These are phyloP conservation scores for Synanthedon vespiformis DNA, from an alignment of 2,888 invertebrate species.

Conservation along the genomic window DNA sequence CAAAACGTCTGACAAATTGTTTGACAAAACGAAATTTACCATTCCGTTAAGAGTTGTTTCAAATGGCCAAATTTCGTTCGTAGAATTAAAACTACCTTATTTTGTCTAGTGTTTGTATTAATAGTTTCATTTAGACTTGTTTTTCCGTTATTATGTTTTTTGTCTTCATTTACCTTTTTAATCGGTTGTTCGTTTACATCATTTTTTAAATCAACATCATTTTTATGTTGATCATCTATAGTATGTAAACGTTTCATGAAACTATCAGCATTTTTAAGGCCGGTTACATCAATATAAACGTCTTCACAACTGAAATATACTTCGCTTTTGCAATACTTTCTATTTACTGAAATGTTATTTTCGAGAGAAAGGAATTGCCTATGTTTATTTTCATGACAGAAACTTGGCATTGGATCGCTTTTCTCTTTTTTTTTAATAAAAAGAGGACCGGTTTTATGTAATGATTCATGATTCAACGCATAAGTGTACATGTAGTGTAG, in stretches of 20 bases:
- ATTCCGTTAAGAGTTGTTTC: conserved; percentile 29
- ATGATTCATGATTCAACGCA: conserved; percentile 23
- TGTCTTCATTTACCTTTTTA: neutral
- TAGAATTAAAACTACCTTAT: conserved; percentile 7
- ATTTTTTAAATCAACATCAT: neutral
- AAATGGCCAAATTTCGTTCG: conserved; percentile 36
- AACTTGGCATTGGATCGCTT: conserved; percentile 31
- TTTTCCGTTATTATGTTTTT: neutral
- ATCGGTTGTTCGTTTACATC: neutral
- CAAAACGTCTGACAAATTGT: no score
- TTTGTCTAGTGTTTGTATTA: neutral
- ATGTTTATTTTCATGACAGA: conserved; percentile 24
- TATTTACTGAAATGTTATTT: conserved; percentile 2
- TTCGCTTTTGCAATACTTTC: conserved; percentile 5
- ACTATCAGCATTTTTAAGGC: neutral
- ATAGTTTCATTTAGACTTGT: neutral
- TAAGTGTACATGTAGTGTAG: conserved; percentile 30
- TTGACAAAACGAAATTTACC: conserved; percentile 11
- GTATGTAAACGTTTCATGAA: neutral
- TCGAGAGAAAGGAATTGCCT: conserved; percentile 2
- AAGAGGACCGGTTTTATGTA: conserved; percentile 22
- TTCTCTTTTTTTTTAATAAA: conserved; percentile 31
- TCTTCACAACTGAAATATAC: conserved; percentile 32
- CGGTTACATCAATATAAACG: conserved; percentile 10
- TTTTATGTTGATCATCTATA: neutral